Conservation (phyloP, 2,888 invertebrate genomes). For the Meganola albula region DNA sequence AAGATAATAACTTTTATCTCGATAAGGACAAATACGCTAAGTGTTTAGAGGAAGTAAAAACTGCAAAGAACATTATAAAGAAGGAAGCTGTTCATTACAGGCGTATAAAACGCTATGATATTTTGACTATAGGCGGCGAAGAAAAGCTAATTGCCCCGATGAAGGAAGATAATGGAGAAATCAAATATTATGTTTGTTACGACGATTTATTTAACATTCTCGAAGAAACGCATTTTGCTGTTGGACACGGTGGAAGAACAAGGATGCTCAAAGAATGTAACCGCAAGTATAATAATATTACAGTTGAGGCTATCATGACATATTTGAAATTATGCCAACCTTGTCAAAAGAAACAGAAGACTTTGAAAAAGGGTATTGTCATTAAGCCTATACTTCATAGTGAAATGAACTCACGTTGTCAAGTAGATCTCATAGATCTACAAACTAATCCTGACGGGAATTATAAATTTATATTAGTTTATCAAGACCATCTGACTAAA, state of each 20-base stretch:
- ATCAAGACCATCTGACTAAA: constrained; percentile 49
- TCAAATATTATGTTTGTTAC: constrained; percentile 1
- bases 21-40: too few relatives aligned
- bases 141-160: constrained; percentile 7
- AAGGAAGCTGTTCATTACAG: too few relatives aligned
- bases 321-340: too few relatives aligned
- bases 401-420: constrained; percentile 36
- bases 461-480: constrained; percentile 43
- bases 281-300: too few relatives aligned
- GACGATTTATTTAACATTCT: constrained; percentile 16
- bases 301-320: too few relatives aligned
- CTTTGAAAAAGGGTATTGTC: constrained; percentile 34
- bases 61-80: too few relatives aligned
- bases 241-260: constrained; percentile 35
- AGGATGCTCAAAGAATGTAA: too few relatives aligned
- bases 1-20: too few relatives aligned
- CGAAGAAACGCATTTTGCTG: constrained; percentile 25
- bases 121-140: constrained; percentile 8
- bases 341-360: constrained; percentile 22
- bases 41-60: too few relatives aligned
- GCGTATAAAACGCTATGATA: constrained; percentile 22
- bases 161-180: constrained; percentile 1
- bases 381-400: constrained; percentile 25
- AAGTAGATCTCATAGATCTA: constrained; percentile 46
- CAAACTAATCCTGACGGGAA: constrained; percentile 35